phyloP scores from a whole-genome alignment of 2,888 invertebrate species.

The Rhogogaster chlorosoma region DNA sequence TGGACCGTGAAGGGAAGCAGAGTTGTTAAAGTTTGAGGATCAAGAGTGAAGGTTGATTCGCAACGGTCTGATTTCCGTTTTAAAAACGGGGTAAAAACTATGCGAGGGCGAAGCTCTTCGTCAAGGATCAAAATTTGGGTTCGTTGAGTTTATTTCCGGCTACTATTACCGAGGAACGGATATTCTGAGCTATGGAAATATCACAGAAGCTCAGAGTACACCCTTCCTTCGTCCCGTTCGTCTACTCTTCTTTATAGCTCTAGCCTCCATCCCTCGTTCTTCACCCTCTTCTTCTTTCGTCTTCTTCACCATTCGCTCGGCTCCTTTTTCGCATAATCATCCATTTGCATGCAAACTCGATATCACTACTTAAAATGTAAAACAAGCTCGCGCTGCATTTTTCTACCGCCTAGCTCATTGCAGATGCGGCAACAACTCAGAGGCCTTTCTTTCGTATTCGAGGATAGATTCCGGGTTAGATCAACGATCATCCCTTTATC shows the following conservation, averaged over 20 bases:
- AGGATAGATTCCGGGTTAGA: neutral
- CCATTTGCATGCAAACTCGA: slow-evolving; percentile 81
- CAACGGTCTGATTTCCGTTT: slow-evolving; percentile 12
- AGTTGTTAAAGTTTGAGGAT: slow-evolving; percentile 4
- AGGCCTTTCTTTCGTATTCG: neutral
- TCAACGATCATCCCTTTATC: slow-evolving; percentile 2
- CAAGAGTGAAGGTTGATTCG: neutral
- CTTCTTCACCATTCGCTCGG: slow-evolving; percentile 35
- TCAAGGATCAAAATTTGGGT: neutral
- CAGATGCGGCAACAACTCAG: slow-evolving; percentile 1
- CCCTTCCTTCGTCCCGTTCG: slow-evolving; percentile 22
- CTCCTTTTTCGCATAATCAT: slow-evolving; percentile 76
- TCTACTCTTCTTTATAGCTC: slow-evolving; percentile 46
- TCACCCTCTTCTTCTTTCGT: slow-evolving; percentile 56
- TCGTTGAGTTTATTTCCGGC: slow-evolving; percentile 13
- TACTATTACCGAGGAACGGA: slow-evolving; percentile 29
- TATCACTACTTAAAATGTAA: slow-evolving; percentile 79
- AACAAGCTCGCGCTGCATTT: slow-evolving; percentile 68
- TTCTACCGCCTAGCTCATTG: slow-evolving; percentile 1
- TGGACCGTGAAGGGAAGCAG: neutral
- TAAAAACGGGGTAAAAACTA: slow-evolving; percentile 10
- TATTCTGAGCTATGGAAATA: slow-evolving; percentile 22
- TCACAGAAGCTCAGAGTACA: neutral
- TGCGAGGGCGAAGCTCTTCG: neutral
- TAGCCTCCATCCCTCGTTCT: slow-evolving; percentile 51